Conservation (phyloP, 1,140 invertebrate species). For the Drosophila bipectinata region DNA sequence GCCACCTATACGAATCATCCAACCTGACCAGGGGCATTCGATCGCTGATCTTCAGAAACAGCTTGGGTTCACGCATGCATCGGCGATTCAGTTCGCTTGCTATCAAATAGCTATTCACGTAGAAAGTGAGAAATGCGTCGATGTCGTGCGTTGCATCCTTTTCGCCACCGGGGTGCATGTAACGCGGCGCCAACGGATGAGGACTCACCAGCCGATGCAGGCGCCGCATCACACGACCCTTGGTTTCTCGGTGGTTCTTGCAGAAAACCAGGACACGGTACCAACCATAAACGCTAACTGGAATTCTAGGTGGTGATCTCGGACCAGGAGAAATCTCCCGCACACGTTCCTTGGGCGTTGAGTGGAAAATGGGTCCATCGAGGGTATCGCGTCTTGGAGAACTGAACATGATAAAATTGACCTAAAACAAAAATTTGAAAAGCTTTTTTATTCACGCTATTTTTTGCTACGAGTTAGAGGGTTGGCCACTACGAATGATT, state of each 20-base stretch:
- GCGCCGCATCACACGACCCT: constrained; percentile 11
- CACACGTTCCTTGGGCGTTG: constrained; percentile 3
- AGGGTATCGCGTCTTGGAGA: too few species aligned
- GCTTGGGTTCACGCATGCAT: background rate
- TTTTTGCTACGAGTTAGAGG: background rate
- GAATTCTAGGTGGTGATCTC: background rate
- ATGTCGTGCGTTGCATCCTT: constrained; percentile 27
- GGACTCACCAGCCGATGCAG: constrained; percentile 21
- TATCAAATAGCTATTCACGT: constrained; percentile 36
- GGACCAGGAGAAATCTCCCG: too few species aligned
- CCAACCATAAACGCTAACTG: constrained; percentile 52
- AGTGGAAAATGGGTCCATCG: constrained; percentile 4
- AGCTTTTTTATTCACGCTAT: background rate
- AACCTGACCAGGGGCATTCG: constrained; percentile 24
- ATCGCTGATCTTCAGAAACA: constrained; percentile 29
- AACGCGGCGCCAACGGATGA: constrained; percentile 8
- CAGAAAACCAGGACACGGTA: constrained; percentile 50
- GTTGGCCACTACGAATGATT: background rate
- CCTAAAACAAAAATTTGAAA: background rate
- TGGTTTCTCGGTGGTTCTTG: constrained; percentile 2
- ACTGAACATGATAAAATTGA: background rate
- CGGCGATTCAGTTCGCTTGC: constrained; percentile 28
- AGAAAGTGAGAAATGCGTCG: constrained; percentile 45
- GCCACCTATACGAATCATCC: background rate
- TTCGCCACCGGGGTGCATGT: constrained; percentile 43